Percentiles rank a stretch among this genome's conserved stretches.
phyloP scores from a whole-genome alignment of 2,113 vertebrate genomes.

The Siniperca chuatsi region DNA sequence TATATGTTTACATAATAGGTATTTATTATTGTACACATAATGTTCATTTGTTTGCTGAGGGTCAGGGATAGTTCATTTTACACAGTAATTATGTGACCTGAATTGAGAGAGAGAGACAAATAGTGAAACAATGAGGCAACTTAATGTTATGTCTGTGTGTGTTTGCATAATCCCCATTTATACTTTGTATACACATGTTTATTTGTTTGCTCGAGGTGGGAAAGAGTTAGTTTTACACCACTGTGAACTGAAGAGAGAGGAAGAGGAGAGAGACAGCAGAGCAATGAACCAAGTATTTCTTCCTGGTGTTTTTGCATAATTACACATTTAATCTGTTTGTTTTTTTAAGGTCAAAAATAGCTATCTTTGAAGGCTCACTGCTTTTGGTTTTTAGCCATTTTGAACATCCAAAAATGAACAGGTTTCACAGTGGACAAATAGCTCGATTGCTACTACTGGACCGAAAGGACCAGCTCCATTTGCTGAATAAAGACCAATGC shows the following conservation, averaged over 20 bases:
- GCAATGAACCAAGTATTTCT: not conserved
- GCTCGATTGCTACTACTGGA: not conserved
- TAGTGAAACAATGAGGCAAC: not conserved
- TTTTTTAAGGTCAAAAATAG: constrained; percentile 4
- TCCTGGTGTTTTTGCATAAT: constrained; percentile 8
- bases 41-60: constrained; percentile 4
- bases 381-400: not conserved
- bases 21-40: constrained; percentile 2
- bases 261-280: not conserved
- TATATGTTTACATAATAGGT: not conserved
- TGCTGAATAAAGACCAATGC: not conserved
- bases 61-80: not conserved
- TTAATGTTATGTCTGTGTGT: not conserved
- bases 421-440: not conserved
- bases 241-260: not conserved
- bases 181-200: constrained; percentile 10
- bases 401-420: not conserved
- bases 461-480: not conserved
- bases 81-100: not conserved
- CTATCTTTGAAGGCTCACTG: not conserved
- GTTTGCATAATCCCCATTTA: constrained; percentile 44
- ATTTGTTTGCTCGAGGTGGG: constrained; percentile 8
- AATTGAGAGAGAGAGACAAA: not conserved
- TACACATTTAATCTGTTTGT: constrained; percentile 17
- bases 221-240: not conserved